Percentiles rank a stretch among this genome's conserved stretches.
Evolutionary conservation across 1,140 invertebrate species (phyloP).

Genomic region (Penaeus indicus): DNA sequence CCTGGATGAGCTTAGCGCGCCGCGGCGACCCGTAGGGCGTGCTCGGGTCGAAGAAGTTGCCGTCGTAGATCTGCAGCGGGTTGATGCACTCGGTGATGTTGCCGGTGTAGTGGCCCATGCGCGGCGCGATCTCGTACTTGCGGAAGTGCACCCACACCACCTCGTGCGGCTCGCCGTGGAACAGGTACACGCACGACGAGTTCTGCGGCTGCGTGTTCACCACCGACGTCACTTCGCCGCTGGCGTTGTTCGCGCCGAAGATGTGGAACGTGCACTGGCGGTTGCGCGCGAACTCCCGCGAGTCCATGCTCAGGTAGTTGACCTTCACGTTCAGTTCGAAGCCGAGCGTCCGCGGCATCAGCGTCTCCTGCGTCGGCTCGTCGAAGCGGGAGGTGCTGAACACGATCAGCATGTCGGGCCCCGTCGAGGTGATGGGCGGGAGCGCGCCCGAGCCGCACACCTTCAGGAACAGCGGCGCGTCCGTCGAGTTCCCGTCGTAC

Average conservation of each 20-base stretch:
- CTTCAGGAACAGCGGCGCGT: conserved; percentile 88
- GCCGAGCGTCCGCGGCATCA: conserved; percentile 81
- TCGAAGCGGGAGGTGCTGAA: conserved; percentile 92
- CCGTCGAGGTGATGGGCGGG: conserved; percentile 86
- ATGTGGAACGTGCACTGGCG: conserved; percentile 91
- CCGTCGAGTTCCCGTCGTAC: conserved; percentile 90
- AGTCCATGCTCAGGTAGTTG: conserved; percentile 72
- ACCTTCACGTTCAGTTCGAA: conserved; percentile 90
- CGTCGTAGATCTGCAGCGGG: conserved; percentile 85
- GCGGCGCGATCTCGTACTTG: conserved; percentile 79
- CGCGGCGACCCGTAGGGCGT: conserved; percentile 57
- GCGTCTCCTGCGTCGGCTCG: conserved; percentile 75
- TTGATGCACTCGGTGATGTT: conserved; percentile 79
- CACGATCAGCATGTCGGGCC: conserved; percentile 87
- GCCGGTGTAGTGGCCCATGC: conserved; percentile 59
- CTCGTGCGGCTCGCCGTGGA: conserved; percentile 82
- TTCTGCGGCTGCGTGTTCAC: conserved; percentile 86
- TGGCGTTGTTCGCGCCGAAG: conserved; percentile 80
- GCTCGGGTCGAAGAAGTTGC: conserved; percentile 60
- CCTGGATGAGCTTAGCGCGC: conserved; percentile 53
- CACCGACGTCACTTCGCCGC: conserved; percentile 83
- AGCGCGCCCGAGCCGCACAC: conserved; percentile 89
- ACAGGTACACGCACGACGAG: conserved; percentile 87
- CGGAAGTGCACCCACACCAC: conserved; percentile 89
- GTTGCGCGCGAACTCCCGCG: conserved; percentile 75